phyloP scores from a whole-genome alignment of 2,888 invertebrate species.

The Gryllus longicercus region DNA sequence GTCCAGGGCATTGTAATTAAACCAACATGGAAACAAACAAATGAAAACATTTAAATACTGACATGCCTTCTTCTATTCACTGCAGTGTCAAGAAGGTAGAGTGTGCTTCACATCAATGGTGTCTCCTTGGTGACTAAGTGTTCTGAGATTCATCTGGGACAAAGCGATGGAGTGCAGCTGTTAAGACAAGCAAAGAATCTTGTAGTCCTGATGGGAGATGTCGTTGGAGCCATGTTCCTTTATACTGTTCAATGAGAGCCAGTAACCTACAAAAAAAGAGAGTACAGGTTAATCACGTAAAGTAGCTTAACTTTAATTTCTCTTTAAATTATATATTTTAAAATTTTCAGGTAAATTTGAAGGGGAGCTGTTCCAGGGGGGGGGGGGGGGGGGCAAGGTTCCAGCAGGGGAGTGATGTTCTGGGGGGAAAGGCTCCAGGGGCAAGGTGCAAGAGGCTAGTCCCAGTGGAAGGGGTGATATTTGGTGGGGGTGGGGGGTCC shows the following conservation, averaged over 20 bases:
- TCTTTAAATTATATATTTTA: background rate
- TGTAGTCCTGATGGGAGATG: conserved; percentile 54
- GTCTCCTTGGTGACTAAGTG: background rate
- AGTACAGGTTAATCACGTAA: background rate
- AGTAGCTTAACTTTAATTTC: background rate
- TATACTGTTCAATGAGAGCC: conserved; percentile 54
- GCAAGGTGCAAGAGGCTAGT: no score
- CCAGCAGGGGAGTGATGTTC: no score
- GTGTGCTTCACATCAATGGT: background rate
- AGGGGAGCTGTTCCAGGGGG: no score
- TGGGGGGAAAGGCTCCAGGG: no score
- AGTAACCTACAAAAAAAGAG: conserved; percentile 46
- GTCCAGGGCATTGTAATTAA: background rate
- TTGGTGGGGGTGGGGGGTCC: no score
- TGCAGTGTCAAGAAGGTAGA: background rate
- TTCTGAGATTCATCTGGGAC: conserved; percentile 45
- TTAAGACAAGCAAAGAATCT: conserved; percentile 50
- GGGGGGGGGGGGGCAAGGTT: no score
- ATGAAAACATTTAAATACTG: no score
- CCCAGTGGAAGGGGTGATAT: no score
- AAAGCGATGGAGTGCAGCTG: conserved; percentile 51
- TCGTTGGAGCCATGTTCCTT: conserved; percentile 54
- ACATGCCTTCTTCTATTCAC: no score
- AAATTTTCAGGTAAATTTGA: no score
- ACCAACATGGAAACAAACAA: no score